Evolutionary conservation across 2,113 vertebrate species (phyloP), one percentile per base, ranked within the genome.

Genomic region (Rissa tridactyla): DNA sequence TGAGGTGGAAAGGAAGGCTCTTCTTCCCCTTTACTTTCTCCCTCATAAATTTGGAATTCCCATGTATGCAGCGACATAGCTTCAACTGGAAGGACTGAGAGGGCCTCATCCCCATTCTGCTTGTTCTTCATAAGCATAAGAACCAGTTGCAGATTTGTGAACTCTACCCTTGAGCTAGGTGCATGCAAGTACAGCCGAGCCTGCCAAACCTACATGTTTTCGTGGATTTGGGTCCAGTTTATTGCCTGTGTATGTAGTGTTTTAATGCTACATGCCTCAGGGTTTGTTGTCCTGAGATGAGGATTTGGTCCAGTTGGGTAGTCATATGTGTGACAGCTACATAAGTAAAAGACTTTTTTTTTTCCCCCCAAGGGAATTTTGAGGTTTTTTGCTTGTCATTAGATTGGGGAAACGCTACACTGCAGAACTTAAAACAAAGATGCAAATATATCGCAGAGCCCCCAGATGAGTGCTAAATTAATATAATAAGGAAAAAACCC

Each of bases 151-250:
- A 38, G 13, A 38, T 38, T 78, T 65, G 25, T 65, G 60, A 54
- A 12, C 0, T 6, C 36, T 47, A 6, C 9, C 5, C 12, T 71
- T 71, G 61, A 71, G 25, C 51, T 75, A 51, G 11, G 5, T 26
- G 13, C 15, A 25, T 7, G 16, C 10, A 71, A 81, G 51, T 23
- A 38, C 8, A 22, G 19, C 32, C 70, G 13, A 75, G 16, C 17
- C 25, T 77, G 44, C 15, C 32, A 46, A 49, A 65, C 5, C 11
- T 55, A 13, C 0, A 0, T 13, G 12, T 51, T 36, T 54, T 40
- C 16, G 44, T 69, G 36, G 9, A 17, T 75, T 51, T 91, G 19
- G 5, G 19, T 88, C 49, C 18, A 2, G 2, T 30, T 57, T 34
- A 32, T 25, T 77, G 29, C 10, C 20, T 52, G 20, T 60, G 12